phyloP scores from a whole-genome alignment of 2,888 invertebrate species.

The Calephelis perditalis region DNA sequence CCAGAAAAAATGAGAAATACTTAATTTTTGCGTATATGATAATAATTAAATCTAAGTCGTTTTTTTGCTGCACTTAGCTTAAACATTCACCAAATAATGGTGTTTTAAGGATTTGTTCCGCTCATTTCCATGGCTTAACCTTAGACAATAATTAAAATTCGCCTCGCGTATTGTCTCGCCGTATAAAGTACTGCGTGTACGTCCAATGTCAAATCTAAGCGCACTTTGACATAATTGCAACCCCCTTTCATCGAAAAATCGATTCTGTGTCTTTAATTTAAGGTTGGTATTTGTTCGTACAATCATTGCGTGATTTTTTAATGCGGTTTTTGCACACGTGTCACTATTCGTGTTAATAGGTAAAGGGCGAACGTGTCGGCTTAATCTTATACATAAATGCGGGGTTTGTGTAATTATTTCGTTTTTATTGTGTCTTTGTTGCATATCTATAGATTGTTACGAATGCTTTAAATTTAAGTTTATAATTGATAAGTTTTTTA shows the following conservation, averaged over 20 bases:
- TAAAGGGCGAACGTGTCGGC: constrained; percentile 60
- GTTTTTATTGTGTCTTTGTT: background rate
- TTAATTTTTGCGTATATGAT: too few relatives aligned
- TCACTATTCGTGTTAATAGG: constrained; percentile 64
- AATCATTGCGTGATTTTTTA: constrained; percentile 31
- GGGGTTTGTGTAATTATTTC: background rate
- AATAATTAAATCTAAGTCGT: background rate
- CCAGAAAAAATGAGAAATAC: too few relatives aligned
- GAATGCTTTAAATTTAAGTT: too few relatives aligned
- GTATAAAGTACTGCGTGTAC: constrained; percentile 28
- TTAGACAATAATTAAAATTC: constrained; percentile 47
- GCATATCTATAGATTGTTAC: too few relatives aligned
- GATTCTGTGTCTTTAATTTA: constrained; percentile 33
- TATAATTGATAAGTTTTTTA: too few relatives aligned
- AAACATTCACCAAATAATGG: background rate
- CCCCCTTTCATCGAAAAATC: constrained; percentile 31
- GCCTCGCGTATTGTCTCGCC: constrained; percentile 52
- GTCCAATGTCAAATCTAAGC: constrained; percentile 63
- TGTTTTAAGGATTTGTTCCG: background rate
- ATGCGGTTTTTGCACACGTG: constrained; percentile 47
- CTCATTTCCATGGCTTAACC: background rate
- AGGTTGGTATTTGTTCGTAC: constrained; percentile 36
- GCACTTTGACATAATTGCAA: constrained; percentile 38
- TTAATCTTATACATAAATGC: constrained; percentile 13
- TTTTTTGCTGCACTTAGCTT: background rate